Conservation (phyloP, 2,113 vertebrate genomes). For the Spilogale gracilis region DNA sequence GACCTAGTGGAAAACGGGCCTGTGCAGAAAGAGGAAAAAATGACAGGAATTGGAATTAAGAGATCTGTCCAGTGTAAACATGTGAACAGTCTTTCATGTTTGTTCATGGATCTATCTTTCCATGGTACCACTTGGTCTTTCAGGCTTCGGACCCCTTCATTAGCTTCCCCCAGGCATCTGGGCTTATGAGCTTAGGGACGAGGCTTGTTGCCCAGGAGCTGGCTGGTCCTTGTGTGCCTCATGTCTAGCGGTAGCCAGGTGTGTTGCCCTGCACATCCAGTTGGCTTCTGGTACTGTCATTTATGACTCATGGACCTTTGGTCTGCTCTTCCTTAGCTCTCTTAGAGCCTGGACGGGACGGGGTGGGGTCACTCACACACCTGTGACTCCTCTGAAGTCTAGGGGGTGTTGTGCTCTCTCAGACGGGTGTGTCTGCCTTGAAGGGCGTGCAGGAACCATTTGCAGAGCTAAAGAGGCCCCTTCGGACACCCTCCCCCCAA, state of each 20-base stretch:
- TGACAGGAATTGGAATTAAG: not conserved
- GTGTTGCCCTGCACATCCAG: no score
- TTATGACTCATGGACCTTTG: not conserved
- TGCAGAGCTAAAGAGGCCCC: not conserved
- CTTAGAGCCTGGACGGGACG: not conserved
- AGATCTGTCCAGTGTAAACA: not conserved
- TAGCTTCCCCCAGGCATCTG: not conserved
- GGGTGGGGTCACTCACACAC: not conserved
- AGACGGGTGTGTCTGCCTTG: not conserved
- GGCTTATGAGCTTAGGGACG: not conserved
- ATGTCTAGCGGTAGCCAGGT: not conserved
- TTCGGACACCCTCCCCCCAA: not conserved
- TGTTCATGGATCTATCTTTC: not conserved
- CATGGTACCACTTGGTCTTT: not conserved
- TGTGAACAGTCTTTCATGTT: not conserved
- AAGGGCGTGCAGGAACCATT: not conserved
- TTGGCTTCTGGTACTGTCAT: not conserved
- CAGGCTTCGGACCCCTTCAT: not conserved
- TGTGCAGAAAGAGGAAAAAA: not conserved
- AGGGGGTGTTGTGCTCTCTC: not conserved
- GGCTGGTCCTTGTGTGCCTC: not conserved
- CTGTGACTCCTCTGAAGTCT: not conserved
- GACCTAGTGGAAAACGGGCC: not conserved
- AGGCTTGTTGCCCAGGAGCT: not conserved
- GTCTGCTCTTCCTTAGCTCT: not conserved